Percentiles rank a stretch among this genome's conserved stretches.
Evolutionary conservation across 2,113 vertebrate species (phyloP).

Genomic region (Acrocephalus arundinaceus): DNA sequence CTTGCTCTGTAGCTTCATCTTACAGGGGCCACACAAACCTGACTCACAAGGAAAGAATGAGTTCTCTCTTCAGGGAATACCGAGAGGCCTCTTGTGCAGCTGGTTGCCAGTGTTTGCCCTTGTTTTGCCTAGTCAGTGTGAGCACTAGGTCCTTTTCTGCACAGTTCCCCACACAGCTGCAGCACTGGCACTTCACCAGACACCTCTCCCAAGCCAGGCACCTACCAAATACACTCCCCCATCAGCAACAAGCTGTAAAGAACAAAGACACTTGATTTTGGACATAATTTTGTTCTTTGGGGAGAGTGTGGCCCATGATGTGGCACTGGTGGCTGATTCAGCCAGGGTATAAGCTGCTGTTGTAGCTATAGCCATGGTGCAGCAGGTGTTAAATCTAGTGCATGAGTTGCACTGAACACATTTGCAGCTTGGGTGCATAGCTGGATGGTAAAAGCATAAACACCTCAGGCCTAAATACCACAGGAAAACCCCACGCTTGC

Average conservation of each 20-base stretch:
- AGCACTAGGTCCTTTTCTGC: background rate
- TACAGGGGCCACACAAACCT: background rate
- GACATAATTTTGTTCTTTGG: background rate
- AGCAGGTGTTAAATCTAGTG: background rate
- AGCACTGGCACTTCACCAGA: background rate
- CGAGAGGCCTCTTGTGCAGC: background rate
- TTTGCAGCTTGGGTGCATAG: background rate
- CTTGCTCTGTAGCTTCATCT: background rate
- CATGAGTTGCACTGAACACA: background rate
- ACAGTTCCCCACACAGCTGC: background rate
- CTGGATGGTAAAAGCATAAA: constrained; percentile 15
- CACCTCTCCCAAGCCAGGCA: background rate
- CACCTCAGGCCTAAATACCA: constrained; percentile 54
- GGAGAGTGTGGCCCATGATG: background rate
- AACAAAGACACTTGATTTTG: background rate
- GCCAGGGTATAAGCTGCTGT: background rate
- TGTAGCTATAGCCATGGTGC: background rate
- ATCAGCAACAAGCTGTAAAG: background rate
- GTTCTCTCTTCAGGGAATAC: background rate
- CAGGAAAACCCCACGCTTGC: constrained; percentile 44
- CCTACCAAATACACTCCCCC: background rate
- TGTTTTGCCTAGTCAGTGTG: background rate
- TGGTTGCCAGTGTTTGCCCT: background rate
- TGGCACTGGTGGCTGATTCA: background rate
- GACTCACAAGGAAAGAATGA: background rate